Evolutionary conservation across 2,113 vertebrate species (phyloP).

Genomic region (Muntiacus reevesi): DNA sequence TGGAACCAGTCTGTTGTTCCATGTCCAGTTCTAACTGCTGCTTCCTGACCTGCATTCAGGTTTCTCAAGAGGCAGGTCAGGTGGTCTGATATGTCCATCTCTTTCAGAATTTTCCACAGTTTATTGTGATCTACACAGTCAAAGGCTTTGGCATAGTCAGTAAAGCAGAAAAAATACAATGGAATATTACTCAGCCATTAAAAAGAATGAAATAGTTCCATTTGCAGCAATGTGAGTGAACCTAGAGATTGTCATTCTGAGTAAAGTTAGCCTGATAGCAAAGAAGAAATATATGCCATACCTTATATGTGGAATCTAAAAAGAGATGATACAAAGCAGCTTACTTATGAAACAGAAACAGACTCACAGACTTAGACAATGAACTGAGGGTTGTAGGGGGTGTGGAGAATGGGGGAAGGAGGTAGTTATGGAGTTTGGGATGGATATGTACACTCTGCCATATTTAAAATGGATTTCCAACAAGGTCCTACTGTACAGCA

Average conservation of each 20-base stretch:
- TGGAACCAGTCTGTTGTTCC: not conserved
- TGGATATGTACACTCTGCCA: not conserved
- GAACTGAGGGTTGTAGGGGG: not conserved
- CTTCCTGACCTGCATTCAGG: not conserved
- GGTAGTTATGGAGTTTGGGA: not conserved
- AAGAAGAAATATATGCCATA: not conserved
- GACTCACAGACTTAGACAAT: not conserved
- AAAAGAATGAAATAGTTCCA: not conserved
- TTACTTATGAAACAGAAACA: not conserved
- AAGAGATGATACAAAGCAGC: not conserved
- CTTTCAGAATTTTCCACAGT: not conserved
- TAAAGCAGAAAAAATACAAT: not conserved
- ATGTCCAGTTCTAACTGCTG: not conserved
- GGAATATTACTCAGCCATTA: not conserved
- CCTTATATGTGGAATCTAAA: not conserved
- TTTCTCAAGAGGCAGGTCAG: too few species aligned
- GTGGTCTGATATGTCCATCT: not conserved
- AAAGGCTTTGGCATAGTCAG: not conserved
- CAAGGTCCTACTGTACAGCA: not conserved
- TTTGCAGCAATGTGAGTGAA: not conserved
- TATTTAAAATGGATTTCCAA: not conserved
- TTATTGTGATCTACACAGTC: not conserved
- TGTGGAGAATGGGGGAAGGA: not conserved
- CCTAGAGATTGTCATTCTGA: not conserved
- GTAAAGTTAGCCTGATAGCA: not conserved